Percentiles rank a stretch among this genome's conserved stretches.
These are phyloP conservation scores for Drosophila gunungcola DNA, from an alignment of 1,140 invertebrate species.

Conservation along the genomic window DNA sequence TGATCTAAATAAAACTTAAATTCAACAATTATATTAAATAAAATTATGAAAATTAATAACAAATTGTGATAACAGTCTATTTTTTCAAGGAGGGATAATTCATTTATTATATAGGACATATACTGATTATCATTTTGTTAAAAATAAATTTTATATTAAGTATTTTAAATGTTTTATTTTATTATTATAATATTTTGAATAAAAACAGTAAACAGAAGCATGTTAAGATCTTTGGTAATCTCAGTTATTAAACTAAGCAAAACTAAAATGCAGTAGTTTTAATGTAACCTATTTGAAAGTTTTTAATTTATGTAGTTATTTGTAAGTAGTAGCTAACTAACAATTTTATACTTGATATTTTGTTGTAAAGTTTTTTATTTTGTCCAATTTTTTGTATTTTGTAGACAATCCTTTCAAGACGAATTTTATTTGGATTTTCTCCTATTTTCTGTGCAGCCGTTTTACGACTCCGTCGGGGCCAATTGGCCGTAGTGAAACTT, in stretches of 20 bases:
- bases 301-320: too few relatives aligned
- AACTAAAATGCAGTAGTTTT: too few relatives aligned
- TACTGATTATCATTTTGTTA: background rate
- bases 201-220: too few relatives aligned
- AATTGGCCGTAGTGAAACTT: constrained; percentile 55
- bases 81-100: background rate
- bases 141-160: background rate
- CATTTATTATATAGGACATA: background rate
- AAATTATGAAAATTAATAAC: constrained; percentile 69
- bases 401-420: constrained; percentile 3
- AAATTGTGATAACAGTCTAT: background rate
- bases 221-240: too few relatives aligned
- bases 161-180: too few relatives aligned
- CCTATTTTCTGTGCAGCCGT: constrained; percentile 1
- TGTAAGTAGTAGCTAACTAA: too few relatives aligned
- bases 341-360: background rate
- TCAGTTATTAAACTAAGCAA: too few relatives aligned
- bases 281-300: too few relatives aligned
- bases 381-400: background rate
- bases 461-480: constrained; percentile 67
- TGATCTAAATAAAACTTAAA: constrained; percentile 59
- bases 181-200: too few relatives aligned
- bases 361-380: too few relatives aligned
- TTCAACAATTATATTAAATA: constrained; percentile 79
- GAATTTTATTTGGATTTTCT: background rate